Percentiles rank a stretch among this genome's conserved stretches.
Evolutionary conservation across 2,113 vertebrate genomes (phyloP).

Genomic region (Dermatemys mawii): DNA sequence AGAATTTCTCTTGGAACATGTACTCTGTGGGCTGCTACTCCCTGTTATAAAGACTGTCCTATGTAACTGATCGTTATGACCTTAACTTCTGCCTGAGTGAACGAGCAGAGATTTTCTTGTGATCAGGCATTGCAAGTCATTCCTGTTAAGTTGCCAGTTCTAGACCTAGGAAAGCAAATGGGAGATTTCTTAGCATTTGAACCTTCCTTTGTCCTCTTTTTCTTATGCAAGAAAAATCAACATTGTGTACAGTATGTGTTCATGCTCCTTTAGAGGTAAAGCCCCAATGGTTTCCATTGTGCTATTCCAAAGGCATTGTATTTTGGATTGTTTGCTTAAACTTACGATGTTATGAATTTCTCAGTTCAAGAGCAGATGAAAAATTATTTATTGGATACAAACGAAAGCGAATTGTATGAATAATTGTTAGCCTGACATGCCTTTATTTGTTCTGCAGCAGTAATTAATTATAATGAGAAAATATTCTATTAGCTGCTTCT

Average conservation of each 20-base stretch:
- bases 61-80: neutral
- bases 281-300: neutral
- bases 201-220: neutral
- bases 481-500: conserved; percentile 46
- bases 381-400: conserved; percentile 37
- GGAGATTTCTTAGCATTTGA: neutral
- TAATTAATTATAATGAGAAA: conserved; percentile 69
- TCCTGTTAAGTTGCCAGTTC: neutral
- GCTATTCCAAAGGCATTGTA: neutral
- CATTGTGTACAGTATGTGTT: neutral
- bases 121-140: neutral
- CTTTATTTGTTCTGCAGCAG: conserved; percentile 46
- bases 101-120: neutral
- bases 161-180: neutral
- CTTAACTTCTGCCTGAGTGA: accelerated
- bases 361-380: conserved; percentile 6
- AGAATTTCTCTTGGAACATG: neutral
- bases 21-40: neutral
- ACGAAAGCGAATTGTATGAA: conserved; percentile 50
- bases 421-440: neutral
- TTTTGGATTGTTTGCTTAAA: neutral
- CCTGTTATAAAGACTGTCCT: neutral
- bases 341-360: neutral
- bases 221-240: neutral
- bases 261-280: neutral